phyloP scores from a whole-genome alignment of 2,888 invertebrate genomes.

The Thecocarcelia acutangulata region DNA sequence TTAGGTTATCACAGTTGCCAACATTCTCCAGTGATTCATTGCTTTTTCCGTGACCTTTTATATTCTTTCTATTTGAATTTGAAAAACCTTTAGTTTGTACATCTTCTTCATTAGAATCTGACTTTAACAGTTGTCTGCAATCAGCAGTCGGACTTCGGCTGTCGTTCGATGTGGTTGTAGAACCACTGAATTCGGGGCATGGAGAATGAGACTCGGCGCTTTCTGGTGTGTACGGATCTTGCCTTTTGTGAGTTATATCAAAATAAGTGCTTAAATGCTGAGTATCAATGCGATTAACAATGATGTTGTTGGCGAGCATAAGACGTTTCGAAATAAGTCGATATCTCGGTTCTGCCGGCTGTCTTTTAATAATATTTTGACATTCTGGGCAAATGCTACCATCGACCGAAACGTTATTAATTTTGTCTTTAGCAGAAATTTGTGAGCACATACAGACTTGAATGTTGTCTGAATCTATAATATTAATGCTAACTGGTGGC shows the following conservation, averaged over 20 bases:
- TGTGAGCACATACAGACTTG: constrained; percentile 78
- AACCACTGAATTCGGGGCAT: constrained; percentile 81
- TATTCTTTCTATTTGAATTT: constrained; percentile 11
- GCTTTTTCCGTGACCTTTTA: neutral
- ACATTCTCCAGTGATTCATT: constrained; percentile 20
- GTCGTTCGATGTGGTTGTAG: constrained; percentile 73
- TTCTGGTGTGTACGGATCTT: constrained; percentile 91
- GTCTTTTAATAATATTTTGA: constrained; percentile 77
- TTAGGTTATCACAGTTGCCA: constrained; percentile 52
- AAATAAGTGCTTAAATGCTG: constrained; percentile 80
- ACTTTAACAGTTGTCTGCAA: constrained; percentile 74
- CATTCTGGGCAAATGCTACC: constrained; percentile 77
- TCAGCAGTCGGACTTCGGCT: constrained; percentile 73
- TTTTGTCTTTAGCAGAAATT: constrained; percentile 58
- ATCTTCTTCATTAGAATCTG: constrained; percentile 53
- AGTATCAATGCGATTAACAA: constrained; percentile 83
- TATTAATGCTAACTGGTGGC: constrained; percentile 79
- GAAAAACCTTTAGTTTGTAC: constrained; percentile 1
- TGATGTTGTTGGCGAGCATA: constrained; percentile 80
- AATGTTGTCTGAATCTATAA: constrained; percentile 83
- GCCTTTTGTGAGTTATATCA: constrained; percentile 70
- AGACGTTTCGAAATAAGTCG: constrained; percentile 78
- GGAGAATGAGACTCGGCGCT: constrained; percentile 90
- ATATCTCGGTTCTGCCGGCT: constrained; percentile 76
- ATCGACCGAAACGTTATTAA: constrained; percentile 50